Evolutionary conservation across 2,888 invertebrate genomes (phyloP).

Genomic region (Aricia artaxerxes): DNA sequence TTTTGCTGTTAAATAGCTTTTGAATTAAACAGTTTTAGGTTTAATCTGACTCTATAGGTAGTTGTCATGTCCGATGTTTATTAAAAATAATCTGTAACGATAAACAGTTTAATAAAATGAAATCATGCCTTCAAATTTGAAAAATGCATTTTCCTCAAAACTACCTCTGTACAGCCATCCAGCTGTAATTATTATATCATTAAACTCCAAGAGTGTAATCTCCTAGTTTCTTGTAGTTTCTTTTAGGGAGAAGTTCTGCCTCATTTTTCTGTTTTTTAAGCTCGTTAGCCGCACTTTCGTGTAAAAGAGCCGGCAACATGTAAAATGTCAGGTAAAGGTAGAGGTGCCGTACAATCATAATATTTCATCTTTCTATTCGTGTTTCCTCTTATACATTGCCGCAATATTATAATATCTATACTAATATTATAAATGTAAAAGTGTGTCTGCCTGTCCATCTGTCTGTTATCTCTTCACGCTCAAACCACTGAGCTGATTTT

Average conservation of each 20-base stretch:
- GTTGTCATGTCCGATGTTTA: background rate
- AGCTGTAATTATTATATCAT: constrained; percentile 28
- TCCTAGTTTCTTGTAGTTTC: constrained; percentile 22
- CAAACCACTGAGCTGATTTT: too few relatives aligned
- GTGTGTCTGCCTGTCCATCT: too few relatives aligned
- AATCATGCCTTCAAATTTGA: background rate
- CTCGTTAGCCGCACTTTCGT: constrained; percentile 27
- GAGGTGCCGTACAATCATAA: background rate
- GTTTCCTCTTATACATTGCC: background rate
- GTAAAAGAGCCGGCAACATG: constrained; percentile 7
- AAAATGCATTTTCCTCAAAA: background rate
- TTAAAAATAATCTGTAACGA: background rate
- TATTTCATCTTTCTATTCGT: background rate
- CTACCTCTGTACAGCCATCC: background rate
- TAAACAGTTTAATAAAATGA: background rate
- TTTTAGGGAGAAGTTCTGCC: constrained; percentile 10
- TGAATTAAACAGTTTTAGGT: background rate
- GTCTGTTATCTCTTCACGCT: too few relatives aligned
- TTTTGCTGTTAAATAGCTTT: background rate
- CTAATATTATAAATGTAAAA: too few relatives aligned
- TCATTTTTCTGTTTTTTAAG: constrained; percentile 27
- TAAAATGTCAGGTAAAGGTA: background rate
- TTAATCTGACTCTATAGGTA: background rate
- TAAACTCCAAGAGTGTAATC: constrained; percentile 19
- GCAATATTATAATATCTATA: too few relatives aligned